A percentile compares a stretch with the other conserved stretches of the same genome.
phyloP scores from a whole-genome alignment of 2,797 vertebrate species.

The Melanotaenia pygmaea region DNA sequence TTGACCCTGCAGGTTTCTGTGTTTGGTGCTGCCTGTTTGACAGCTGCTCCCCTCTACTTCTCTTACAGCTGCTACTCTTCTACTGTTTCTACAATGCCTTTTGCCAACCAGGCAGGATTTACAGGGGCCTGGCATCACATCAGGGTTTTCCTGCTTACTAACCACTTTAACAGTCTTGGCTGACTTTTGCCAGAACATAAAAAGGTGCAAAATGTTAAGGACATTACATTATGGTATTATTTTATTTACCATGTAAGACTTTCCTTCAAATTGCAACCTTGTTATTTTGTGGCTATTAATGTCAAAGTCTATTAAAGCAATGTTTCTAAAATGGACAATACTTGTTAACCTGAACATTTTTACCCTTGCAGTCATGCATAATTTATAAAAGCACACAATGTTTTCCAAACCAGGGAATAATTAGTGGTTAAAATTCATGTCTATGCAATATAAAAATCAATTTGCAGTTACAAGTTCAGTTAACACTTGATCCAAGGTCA shows the following conservation, averaged over 20 bases:
- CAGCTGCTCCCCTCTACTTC: constrained; percentile 11
- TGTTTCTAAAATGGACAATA: too few relatives aligned
- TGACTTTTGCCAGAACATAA: not conserved
- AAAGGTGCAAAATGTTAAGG: constrained; percentile 3
- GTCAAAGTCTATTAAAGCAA: too few relatives aligned
- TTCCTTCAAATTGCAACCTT: too few relatives aligned
- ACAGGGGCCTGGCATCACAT: constrained; percentile 23
- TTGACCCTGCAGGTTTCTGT: constrained; percentile 25
- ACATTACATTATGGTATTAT: too few relatives aligned
- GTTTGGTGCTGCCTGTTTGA: constrained; percentile 22
- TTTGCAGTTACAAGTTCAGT: not conserved
- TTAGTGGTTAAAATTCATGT: not conserved
- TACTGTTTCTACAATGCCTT: constrained; percentile 3
- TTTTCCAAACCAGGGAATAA: not conserved
- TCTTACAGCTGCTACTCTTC: constrained; percentile 9
- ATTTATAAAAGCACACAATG: not conserved
- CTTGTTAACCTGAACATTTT: not conserved
- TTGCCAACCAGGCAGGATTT: constrained; percentile 43
- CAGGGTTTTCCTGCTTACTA: constrained; percentile 25
- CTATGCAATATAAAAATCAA: not conserved
- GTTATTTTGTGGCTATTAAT: too few relatives aligned
- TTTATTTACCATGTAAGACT: too few relatives aligned
- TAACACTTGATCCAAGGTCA: not conserved
- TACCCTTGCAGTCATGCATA: not conserved
- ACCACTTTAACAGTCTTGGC: constrained; percentile 18